phyloP scores from a whole-genome alignment of 30 jellyfish, hydroid and myxozoan species.

The Pelagia noctiluca region DNA sequence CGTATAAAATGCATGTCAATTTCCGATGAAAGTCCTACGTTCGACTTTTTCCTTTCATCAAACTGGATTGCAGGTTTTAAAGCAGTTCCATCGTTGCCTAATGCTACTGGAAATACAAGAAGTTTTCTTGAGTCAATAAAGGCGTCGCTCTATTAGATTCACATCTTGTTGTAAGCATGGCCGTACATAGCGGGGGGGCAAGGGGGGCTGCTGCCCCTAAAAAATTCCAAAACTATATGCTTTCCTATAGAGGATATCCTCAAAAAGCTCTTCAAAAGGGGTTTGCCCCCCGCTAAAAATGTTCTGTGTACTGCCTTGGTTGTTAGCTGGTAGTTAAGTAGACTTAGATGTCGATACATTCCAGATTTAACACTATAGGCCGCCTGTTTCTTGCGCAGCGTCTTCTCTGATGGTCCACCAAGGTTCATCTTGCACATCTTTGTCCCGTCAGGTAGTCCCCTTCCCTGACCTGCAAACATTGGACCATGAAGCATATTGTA shows the following conservation, averaged over 20 bases:
- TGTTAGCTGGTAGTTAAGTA: neutral
- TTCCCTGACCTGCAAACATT: constrained; percentile 15
- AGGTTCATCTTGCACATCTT: constrained; percentile 8
- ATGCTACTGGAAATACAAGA: constrained; percentile 1
- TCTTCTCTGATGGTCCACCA: constrained; percentile 16
- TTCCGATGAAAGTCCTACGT: constrained; percentile 1
- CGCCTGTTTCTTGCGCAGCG: constrained; percentile 5
- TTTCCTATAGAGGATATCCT: too few species aligned
- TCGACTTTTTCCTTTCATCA: constrained; percentile 16
- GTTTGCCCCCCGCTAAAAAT: too few species aligned
- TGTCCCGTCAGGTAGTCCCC: neutral
- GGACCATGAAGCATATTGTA: constrained; percentile 20
- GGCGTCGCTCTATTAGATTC: neutral
- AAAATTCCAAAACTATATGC: too few species aligned
- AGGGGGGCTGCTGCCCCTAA: too few species aligned
- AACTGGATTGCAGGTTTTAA: constrained; percentile 2
- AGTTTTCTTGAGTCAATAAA: neutral
- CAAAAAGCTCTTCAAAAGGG: too few species aligned
- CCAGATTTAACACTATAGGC: constrained; percentile 2
- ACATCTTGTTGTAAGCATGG: neutral
- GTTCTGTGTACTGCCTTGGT: too few species aligned
- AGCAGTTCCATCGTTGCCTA: constrained; percentile 24
- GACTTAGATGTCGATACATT: neutral
- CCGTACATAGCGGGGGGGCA: too few species aligned
- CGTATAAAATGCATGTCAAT: neutral